Conservation (phyloP, 2,797 vertebrate genomes). For the Sphenodon punctatus region DNA sequence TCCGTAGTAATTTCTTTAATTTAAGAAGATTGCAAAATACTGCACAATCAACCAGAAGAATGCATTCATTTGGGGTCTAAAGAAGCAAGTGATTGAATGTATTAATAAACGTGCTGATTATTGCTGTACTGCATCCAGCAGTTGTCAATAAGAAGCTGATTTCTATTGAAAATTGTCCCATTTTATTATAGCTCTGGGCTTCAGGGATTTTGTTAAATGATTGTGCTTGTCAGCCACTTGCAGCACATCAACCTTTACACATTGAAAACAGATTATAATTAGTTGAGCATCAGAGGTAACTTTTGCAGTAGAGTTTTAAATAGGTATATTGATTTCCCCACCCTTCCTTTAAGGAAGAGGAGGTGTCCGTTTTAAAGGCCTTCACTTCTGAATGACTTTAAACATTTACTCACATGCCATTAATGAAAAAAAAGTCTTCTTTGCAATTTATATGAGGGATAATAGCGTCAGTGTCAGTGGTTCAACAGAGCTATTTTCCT, state of each 20-base stretch:
- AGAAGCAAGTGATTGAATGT: not conserved
- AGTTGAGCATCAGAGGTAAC: not conserved
- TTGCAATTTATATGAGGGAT: not conserved
- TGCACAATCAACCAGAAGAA: not conserved
- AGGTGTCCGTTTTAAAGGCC: not conserved
- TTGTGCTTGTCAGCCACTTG: not conserved
- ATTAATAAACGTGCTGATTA: constrained; percentile 9
- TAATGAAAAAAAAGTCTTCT: not conserved
- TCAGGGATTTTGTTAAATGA: not conserved
- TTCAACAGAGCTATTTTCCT: not conserved
- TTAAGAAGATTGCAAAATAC: not conserved
- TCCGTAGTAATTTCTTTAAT: not conserved
- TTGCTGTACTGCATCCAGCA: constrained; percentile 3
- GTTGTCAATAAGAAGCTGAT: not conserved
- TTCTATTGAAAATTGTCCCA: constrained; percentile 5
- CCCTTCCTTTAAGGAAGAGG: not conserved
- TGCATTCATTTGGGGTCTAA: not conserved
- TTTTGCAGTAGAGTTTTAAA: constrained; percentile 13
- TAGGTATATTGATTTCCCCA: not conserved
- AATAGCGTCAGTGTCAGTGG: not conserved
- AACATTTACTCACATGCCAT: not conserved
- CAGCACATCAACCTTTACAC: not conserved
- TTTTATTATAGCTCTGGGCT: not conserved
- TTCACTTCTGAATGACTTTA: not conserved
- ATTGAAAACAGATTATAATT: not conserved